A percentile compares a stretch with the other conserved stretches of the same genome.
phyloP scores from a whole-genome alignment of 2,888 invertebrate species.

The Apamea sordens region DNA sequence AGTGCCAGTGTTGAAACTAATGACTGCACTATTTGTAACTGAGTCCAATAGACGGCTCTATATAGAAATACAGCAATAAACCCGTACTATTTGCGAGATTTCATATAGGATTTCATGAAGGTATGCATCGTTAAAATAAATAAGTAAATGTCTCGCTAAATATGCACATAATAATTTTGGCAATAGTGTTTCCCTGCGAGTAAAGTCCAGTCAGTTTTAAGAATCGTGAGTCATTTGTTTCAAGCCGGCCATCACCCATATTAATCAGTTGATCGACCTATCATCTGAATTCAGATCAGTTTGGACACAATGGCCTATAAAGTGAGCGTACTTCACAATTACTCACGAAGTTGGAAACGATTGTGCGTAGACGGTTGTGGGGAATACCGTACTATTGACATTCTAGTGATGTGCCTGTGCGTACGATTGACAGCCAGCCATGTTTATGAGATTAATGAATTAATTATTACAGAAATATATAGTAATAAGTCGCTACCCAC shows the following conservation, averaged over 20 bases:
- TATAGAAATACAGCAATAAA: slow-evolving; percentile 25
- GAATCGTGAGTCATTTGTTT: slow-evolving; percentile 41
- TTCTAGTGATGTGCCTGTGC: slow-evolving; percentile 74
- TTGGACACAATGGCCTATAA: slow-evolving; percentile 50
- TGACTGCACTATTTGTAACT: slow-evolving; percentile 55
- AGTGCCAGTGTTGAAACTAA: slow-evolving; percentile 60
- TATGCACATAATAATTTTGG: slow-evolving; percentile 31
- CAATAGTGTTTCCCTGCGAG: slow-evolving; percentile 14
- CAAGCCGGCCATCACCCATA: slow-evolving; percentile 23
- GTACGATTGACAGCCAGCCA: slow-evolving; percentile 44
- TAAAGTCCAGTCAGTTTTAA: slow-evolving; percentile 17
- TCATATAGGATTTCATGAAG: background rate
- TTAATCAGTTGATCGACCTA: slow-evolving; percentile 18
- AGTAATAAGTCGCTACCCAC: background rate
- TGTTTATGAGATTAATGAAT: slow-evolving; percentile 52
- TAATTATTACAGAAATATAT: slow-evolving; percentile 22
- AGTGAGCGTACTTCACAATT: slow-evolving; percentile 51
- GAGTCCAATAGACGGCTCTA: slow-evolving; percentile 26
- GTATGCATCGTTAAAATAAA: slow-evolving; percentile 1
- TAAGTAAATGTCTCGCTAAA: slow-evolving; percentile 8
- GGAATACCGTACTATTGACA: slow-evolving; percentile 84
- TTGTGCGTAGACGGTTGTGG: slow-evolving; percentile 69
- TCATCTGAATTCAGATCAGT: slow-evolving; percentile 51
- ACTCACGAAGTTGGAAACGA: slow-evolving; percentile 65
- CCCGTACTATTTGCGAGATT: slow-evolving; percentile 27